Percentiles rank a stretch among this genome's conserved stretches.
These are phyloP conservation scores for Sycobia sp. DNA, from an alignment of 1,140 invertebrate genomes.

Conservation along the genomic window DNA sequence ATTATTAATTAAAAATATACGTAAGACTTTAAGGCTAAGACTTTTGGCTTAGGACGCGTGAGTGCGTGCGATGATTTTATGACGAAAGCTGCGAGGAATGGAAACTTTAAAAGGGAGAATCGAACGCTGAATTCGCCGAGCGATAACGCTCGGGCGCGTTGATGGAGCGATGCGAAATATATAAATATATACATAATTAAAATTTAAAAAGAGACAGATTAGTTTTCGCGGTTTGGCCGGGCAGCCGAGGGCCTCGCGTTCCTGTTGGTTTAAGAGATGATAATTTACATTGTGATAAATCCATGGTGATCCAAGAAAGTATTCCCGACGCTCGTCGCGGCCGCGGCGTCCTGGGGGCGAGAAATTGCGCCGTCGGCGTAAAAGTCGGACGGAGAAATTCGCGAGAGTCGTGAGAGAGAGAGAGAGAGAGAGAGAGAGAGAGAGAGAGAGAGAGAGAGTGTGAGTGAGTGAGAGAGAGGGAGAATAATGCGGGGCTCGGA, in stretches of 20 bases:
- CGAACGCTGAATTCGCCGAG: too few species aligned
- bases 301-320: slow-evolving; percentile 62
- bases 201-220: not conserved
- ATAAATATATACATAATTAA: slow-evolving; percentile 5
- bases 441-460: too few species aligned
- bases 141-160: too few species aligned
- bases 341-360: slow-evolving; percentile 8
- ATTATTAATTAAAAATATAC: slow-evolving; percentile 32
- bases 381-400: not conserved
- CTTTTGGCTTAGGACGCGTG: slow-evolving; percentile 25
- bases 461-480: slow-evolving; percentile 6
- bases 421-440: slow-evolving; percentile 6
- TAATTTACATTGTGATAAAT: slow-evolving; percentile 62
- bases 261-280: slow-evolving; percentile 47
- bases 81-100: slow-evolving; percentile 8
- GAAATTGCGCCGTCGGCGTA: slow-evolving; percentile 14
- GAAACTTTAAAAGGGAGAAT: too few species aligned
- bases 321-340: slow-evolving; percentile 52
- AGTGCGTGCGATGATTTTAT: slow-evolving; percentile 10
- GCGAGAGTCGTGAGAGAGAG: too few species aligned
- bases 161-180: too few species aligned
- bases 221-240: slow-evolving; percentile 34
- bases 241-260: slow-evolving; percentile 50
- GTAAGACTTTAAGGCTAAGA: slow-evolving; percentile 43
- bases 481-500: slow-evolving; percentile 1